Base-by-base conservation (phyloP, 1,140 invertebrate genomes). In the Diachasma alloeum region DNA sequence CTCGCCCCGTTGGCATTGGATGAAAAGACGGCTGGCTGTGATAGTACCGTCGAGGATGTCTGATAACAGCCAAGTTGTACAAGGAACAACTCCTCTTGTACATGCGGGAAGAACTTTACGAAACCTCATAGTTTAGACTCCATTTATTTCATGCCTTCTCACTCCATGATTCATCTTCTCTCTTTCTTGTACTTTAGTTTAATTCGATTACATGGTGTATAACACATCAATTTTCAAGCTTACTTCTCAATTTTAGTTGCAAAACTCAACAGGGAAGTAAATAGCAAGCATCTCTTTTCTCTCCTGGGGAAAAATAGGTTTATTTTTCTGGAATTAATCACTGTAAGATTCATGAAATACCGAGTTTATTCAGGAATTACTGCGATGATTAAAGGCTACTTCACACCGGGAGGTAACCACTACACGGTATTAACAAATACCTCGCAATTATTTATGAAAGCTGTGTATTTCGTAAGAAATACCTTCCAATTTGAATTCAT, bases 101-200 rank as follows among this genome's bases (percentile, higher is more conserved):
- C 39, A 31, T 19, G 37, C 53, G 63, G 37, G 9, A 77, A 26
- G 71, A 48, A 71, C 69, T 39, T 63, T 8, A 59, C 69, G 48
- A 67, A 48, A 59, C 26, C 66, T 77, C 69, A 59, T 53, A 76
- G 74, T 70, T 69, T 48, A 76, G 31, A 71, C 72, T 75, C 77
- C 67, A 75, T 78, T 78, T 71, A 70, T 68, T 78, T 72, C 48
- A 56, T 75, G 68, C 74, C 26, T 53, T 46, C 71, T 36, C 37
- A 24, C 11, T n/a, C 11, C 71, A 17, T 48, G 24, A 15, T 53
- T 17, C 44, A 26, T 63, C 15, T 63, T 13, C 19, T 26, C 17
- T 13, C 72, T 66, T 31, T 67, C 31, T 13, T 63, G 17, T 37
- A 13, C 66, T 74, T 67, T 67, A 74, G 72, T 74, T 78, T 78